Percentiles rank a stretch among this genome's conserved stretches.
phyloP scores from a whole-genome alignment of 2,797 vertebrate genomes.

The Scarus forsteni region DNA sequence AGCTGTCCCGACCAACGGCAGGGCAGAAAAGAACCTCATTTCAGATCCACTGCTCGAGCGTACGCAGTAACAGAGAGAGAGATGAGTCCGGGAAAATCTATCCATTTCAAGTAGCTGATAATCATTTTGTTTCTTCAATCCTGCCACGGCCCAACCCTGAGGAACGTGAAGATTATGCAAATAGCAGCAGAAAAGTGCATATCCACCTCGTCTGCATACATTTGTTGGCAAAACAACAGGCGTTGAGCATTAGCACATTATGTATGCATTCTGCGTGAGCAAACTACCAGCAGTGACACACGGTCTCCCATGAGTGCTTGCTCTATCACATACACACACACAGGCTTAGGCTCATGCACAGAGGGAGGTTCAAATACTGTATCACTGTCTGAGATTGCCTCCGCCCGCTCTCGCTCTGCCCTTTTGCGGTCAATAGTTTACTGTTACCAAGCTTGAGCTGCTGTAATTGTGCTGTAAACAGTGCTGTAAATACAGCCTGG shows the following conservation, averaged over 20 bases:
- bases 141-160: slow-evolving; percentile 14
- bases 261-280: slow-evolving; percentile 43
- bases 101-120: slow-evolving; percentile 38
- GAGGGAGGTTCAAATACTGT: slow-evolving; percentile 36
- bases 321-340: not conserved
- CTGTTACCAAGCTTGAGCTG: slow-evolving; percentile 28
- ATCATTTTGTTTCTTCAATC: slow-evolving; percentile 45
- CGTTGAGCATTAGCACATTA: slow-evolving; percentile 43
- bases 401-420: slow-evolving; percentile 12
- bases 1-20: slow-evolving; percentile 9
- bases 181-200: slow-evolving; percentile 54
- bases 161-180: slow-evolving; percentile 50
- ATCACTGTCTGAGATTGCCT: slow-evolving; percentile 43
- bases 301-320: slow-evolving; percentile 30
- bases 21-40: not conserved
- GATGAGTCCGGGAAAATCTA: slow-evolving; percentile 17
- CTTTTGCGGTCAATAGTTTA: slow-evolving; percentile 51
- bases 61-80: not conserved
- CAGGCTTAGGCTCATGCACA: slow-evolving; percentile 22
- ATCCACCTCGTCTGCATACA: slow-evolving; percentile 55
- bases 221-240: slow-evolving; percentile 47
- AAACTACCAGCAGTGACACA: slow-evolving; percentile 52
- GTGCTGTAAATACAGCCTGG: slow-evolving; percentile 19
- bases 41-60: slow-evolving; percentile 8
- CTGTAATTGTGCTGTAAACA: slow-evolving; percentile 59